Evolutionary conservation across 2,888 invertebrate species (phyloP).

Genomic region (Notocelia uddmanniana): DNA sequence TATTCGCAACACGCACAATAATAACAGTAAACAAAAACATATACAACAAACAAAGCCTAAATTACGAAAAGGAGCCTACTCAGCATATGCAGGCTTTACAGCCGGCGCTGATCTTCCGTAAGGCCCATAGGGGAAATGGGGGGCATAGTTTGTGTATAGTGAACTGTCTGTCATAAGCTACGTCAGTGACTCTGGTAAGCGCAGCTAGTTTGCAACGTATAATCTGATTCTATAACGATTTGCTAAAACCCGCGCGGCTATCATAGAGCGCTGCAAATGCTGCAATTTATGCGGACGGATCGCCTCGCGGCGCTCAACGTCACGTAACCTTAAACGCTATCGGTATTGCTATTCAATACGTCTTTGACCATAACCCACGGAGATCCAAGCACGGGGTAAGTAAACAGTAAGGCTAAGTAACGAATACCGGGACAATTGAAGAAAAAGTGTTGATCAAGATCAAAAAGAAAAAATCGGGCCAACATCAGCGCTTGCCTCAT

Average conservation of each 20-base stretch:
- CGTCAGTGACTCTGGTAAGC: conserved; percentile 25
- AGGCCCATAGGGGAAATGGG: too few relatives aligned
- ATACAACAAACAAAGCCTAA: too few relatives aligned
- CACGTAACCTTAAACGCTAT: conserved; percentile 60
- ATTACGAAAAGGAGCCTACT: too few relatives aligned
- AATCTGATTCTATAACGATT: conserved; percentile 73
- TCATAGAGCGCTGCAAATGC: conserved; percentile 71
- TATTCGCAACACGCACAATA: too few relatives aligned
- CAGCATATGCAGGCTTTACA: too few relatives aligned
- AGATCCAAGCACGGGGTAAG: neutral
- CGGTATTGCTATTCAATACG: conserved; percentile 27
- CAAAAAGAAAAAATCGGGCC: too few relatives aligned
- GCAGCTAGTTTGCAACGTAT: conserved; percentile 52
- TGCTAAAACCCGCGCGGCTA: conserved; percentile 63
- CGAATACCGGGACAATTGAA: too few relatives aligned
- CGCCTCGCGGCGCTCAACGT: conserved; percentile 54
- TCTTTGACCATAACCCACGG: neutral
- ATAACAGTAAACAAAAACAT: too few relatives aligned
- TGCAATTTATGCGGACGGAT: conserved; percentile 69
- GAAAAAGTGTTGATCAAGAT: too few relatives aligned
- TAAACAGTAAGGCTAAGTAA: neutral
- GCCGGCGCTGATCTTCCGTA: too few relatives aligned
- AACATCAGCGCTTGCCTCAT: too few relatives aligned
- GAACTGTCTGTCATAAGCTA: conserved; percentile 16
- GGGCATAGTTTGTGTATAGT: neutral